A percentile compares a stretch with the other conserved stretches of the same genome.
Evolutionary conservation across 2,888 invertebrate genomes (phyloP).

Genomic region (Oscheius sp.): DNA sequence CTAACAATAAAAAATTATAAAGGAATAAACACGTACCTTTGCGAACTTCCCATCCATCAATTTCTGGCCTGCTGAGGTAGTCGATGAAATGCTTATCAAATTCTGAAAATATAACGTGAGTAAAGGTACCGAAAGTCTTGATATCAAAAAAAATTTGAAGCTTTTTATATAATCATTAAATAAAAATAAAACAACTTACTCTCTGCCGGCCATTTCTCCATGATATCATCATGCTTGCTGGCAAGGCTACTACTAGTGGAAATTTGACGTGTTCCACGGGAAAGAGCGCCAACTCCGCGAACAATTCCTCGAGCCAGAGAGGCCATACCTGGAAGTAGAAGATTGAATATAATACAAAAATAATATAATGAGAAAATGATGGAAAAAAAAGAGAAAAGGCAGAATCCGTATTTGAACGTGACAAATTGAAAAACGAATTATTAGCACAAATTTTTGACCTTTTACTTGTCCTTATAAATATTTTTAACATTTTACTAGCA

Average conservation of each 20-base stretch:
- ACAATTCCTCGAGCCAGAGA: slow-evolving; percentile 48
- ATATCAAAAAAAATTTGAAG: neutral
- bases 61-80: slow-evolving; percentile 68
- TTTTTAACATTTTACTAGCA: too few species aligned
- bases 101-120: slow-evolving; percentile 42
- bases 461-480: too few species aligned
- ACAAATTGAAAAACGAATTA: neutral
- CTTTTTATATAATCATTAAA: neutral
- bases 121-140: neutral
- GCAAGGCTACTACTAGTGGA: slow-evolving; percentile 40
- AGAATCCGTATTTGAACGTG: too few species aligned
- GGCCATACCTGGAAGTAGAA: slow-evolving; percentile 46
- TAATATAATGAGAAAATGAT: neutral
- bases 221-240: slow-evolving; percentile 53
- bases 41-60: slow-evolving; percentile 70
- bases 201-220: slow-evolving; percentile 69
- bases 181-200: slow-evolving; percentile 44
- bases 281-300: slow-evolving; percentile 26
- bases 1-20: neutral
- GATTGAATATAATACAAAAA: neutral
- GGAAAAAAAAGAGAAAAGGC: neutral
- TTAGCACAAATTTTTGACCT: too few species aligned
- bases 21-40: too few species aligned
- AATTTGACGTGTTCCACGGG: slow-evolving; percentile 33
- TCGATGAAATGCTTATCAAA: slow-evolving; percentile 70